Base-by-base conservation (phyloP, 1,140 invertebrate species). In the Hermetia illucens region DNA sequence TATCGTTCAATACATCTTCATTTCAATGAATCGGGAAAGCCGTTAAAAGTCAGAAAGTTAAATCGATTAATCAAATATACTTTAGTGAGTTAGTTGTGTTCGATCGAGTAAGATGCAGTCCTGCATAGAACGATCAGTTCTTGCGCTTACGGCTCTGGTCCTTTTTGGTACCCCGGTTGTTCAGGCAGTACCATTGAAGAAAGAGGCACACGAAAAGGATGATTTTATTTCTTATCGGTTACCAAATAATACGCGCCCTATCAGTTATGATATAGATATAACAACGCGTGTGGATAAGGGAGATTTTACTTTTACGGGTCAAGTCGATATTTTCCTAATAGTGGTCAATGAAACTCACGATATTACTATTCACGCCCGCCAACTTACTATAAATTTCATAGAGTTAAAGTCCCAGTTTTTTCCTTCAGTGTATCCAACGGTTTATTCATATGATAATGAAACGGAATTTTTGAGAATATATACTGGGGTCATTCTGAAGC, bases 291-390 rank as follows among this genome's bases (percentile, higher is more conserved):
- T 38, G n/a, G 18, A 38, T 18, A 15, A 30, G 3, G 18, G 8
- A n/a, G 22, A 38, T 3, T 38, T 38, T 21, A 22, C 29, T 8
- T 38, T 38, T 18, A 29, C 8, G 5, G 36, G 36, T 20, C 9
- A 20, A 5, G 25, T 29, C 0, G 52, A 49, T 3, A 75, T 78
- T 9, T 48, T 55, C 16, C 40, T 68, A 1, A 17, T 55, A 1
- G 49, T 58, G 0, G 15, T 42, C 2, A 17, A 38, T 0, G 38
- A 33, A 0, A 63, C 57, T 0, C 36, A 48, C 12, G 36, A 50
- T 6, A 64, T 69, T 10, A 52, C 58, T 1, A 27, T 69, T 1
- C 66, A 69, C 35, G 55, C 58, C 12, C 25, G 35, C 17, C 33
- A 47, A 24, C 8, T 13, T 27, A 8, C 8, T 8, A 27, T 9